Evolutionary conservation across 2,888 invertebrate genomes (phyloP).

Genomic region (Ochropleura plecta): DNA sequence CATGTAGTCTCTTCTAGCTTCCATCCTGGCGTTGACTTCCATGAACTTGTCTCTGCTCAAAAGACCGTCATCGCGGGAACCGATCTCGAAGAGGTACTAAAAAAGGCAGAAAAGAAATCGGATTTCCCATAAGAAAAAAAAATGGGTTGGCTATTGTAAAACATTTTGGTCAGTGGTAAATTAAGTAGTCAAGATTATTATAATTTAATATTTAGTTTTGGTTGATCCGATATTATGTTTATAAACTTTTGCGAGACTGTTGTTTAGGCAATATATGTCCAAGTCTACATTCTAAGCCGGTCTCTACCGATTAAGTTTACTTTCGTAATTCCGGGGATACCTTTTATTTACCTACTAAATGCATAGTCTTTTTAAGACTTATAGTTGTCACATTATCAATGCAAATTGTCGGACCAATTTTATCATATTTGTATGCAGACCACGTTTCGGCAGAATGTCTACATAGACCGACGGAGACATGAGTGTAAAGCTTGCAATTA

Average conservation of each 20-base stretch:
- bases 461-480: conserved; percentile 30
- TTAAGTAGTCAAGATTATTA: neutral
- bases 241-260: neutral
- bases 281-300: neutral
- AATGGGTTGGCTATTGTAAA: too few species aligned
- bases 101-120: conserved; percentile 65
- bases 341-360: conserved; percentile 18
- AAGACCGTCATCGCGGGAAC: conserved; percentile 83
- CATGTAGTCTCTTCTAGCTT: conserved; percentile 90
- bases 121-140: too few species aligned
- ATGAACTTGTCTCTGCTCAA: conserved; percentile 89
- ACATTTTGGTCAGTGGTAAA: neutral
- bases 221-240: neutral
- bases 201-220: neutral
- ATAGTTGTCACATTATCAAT: conserved; percentile 51
- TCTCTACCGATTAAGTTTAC: conserved; percentile 5
- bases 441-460: conserved; percentile 55
- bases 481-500: conserved; percentile 33
- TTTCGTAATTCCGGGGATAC: conserved; percentile 9
- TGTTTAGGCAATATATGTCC: neutral
- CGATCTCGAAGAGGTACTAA: conserved; percentile 87
- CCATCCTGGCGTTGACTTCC: conserved; percentile 91
- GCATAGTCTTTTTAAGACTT: conserved; percentile 18
- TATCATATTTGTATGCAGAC: conserved; percentile 53
- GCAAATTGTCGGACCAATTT: conserved; percentile 54